Evolutionary conservation across 2,888 invertebrate genomes (phyloP), one percentile per base, ranked within the genome.

Genomic region (Archips crataeganus): DNA sequence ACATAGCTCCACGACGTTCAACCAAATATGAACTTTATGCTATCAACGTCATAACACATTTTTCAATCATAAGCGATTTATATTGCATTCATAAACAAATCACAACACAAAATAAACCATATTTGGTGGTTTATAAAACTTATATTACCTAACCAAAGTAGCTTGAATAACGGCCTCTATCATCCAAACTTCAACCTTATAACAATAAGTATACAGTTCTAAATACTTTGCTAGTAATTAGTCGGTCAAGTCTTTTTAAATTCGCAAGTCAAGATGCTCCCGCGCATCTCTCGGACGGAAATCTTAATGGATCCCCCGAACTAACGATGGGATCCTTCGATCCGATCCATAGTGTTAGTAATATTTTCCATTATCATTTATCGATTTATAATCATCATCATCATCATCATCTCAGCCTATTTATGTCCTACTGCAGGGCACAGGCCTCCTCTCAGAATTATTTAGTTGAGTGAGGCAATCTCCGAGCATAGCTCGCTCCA

Each of bases 291-390:
- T 84, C 91, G 90, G 89, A 87, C 94, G 94, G 94, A 94, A 93
- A 94, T 92, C 93, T 92, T 94, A 94, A 94, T 94, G 93, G 93
- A 88, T 90, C 91, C 92, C 91, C 88, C 87, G 88, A 88, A 88
- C 91, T 93, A 93, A 94, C 92, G 91, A 94, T 89, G 91, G 85
- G 90, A 90, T 89, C 90, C 89, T 90, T 90, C 90, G 91, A 93
- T 92, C 90, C 84, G 78, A 85, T 85, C 77, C 80, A 75, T 85
- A 90, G 90, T 80, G 72, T 79, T 84, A 77, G 73, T 77, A 85
- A 87, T 80, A 75, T 78, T 65, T 68, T 76, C 75, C 65, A 75
- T 23, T 73, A 62, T 62, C 34, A 23, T 36, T n/a, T n/a, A 61
- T 51, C 15, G 4, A 23, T 23, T 1, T 23, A 23, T n/a, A n/a